phyloP scores from a whole-genome alignment of 2,888 invertebrate species.

The Eilema caniola region DNA sequence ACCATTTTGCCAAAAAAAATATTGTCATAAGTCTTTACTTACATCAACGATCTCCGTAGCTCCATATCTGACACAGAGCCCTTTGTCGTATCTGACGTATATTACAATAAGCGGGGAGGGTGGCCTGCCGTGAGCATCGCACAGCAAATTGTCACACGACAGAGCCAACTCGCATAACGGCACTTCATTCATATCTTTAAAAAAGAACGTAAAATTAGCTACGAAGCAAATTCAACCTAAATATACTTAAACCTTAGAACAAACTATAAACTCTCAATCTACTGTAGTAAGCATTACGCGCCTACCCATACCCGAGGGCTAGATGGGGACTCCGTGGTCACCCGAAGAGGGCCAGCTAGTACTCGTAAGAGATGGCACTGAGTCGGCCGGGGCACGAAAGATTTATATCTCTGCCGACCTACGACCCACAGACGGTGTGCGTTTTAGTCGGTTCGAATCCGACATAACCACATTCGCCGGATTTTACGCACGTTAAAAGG shows the following conservation, averaged over 20 bases:
- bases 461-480: too few relatives aligned
- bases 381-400: too few relatives aligned
- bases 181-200: constrained; percentile 92
- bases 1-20: neutral
- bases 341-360: too few relatives aligned
- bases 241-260: too few relatives aligned
- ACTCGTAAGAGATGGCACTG: too few relatives aligned
- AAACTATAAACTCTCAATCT: neutral
- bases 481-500: too few relatives aligned
- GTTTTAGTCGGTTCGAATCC: too few relatives aligned
- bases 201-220: neutral
- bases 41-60: constrained; percentile 96
- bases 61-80: constrained; percentile 93
- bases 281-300: too few relatives aligned
- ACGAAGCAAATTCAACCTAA: neutral
- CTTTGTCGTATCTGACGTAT: constrained; percentile 88
- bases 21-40: constrained; percentile 25
- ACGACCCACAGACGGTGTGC: too few relatives aligned
- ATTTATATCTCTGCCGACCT: too few relatives aligned
- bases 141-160: constrained; percentile 96
- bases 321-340: too few relatives aligned
- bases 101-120: constrained; percentile 95
- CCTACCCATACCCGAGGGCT: too few relatives aligned
- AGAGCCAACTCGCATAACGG: constrained; percentile 95
- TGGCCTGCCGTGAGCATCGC: constrained; percentile 94